These are phyloP conservation scores for Actias luna DNA, from an alignment of 2,888 invertebrate genomes.

Conservation along the genomic window DNA sequence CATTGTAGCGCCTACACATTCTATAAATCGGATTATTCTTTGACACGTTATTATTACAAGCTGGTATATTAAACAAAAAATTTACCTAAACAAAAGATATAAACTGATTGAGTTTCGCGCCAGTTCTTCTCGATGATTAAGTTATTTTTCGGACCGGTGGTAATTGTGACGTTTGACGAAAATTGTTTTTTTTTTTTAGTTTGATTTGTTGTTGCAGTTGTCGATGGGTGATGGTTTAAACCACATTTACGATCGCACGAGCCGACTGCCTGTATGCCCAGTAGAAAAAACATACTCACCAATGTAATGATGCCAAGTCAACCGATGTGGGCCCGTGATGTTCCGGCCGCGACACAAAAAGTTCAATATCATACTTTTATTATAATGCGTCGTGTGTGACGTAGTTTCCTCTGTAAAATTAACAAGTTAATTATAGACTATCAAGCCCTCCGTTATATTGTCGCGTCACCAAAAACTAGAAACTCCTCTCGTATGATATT, in stretches of 20 bases:
- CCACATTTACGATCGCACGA: background rate
- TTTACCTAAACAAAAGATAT: no score
- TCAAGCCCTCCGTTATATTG: background rate
- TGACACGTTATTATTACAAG: no score
- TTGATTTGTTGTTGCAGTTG: no score
- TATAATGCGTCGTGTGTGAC: background rate
- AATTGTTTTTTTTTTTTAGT: no score
- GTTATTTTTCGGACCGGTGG: no score
- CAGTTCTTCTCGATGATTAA: no score
- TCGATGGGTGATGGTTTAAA: background rate
- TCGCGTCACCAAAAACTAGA: no score
- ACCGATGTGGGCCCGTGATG: background rate
- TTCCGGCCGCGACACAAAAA: background rate
- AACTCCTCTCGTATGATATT: background rate
- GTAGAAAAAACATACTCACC: background rate
- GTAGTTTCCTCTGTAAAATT: background rate
- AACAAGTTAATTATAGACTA: background rate
- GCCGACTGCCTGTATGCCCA: background rate
- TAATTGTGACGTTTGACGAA: no score
- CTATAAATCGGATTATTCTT: no score
- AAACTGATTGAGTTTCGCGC: no score
- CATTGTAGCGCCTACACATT: no score
- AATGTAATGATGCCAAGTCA: background rate
- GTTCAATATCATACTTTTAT: background rate
- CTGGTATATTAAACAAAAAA: no score